Conservation (phyloP, 2,888 invertebrate species). For the Apodemia zela region DNA sequence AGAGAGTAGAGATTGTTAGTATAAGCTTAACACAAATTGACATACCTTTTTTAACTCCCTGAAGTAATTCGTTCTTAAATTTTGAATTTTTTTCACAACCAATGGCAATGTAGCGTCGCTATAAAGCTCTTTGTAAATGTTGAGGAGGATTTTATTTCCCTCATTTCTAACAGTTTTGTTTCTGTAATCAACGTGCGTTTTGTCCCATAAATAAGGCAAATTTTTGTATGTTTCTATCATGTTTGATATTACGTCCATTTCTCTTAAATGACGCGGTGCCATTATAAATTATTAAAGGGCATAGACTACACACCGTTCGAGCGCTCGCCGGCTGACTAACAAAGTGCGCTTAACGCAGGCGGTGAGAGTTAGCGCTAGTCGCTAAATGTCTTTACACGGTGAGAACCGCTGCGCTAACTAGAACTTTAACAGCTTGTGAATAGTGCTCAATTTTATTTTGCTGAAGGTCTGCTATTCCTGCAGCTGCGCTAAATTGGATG, state of each 20-base stretch:
- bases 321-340: neutral
- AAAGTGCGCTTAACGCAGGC: neutral
- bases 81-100: slow-evolving; percentile 35
- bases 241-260: slow-evolving; percentile 29
- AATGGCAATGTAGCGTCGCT: slow-evolving; percentile 27
- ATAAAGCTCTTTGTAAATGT: slow-evolving; percentile 32
- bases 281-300: neutral
- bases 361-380: neutral
- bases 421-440: neutral
- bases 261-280: slow-evolving; percentile 14
- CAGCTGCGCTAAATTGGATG: too few species aligned
- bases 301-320: neutral
- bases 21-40: too few species aligned
- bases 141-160: slow-evolving; percentile 33
- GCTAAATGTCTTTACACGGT: slow-evolving; percentile 6
- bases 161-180: slow-evolving; percentile 30
- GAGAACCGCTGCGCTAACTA: neutral
- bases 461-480: too few species aligned
- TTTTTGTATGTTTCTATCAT: slow-evolving; percentile 33
- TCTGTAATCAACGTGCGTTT: slow-evolving; percentile 29
- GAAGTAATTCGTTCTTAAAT: slow-evolving; percentile 34
- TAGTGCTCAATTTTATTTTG: too few species aligned
- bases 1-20: too few species aligned
- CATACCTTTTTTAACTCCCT: slow-evolving; percentile 32
- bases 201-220: slow-evolving; percentile 36